Evolutionary conservation across 2,888 invertebrate genomes (phyloP).

Genomic region (Polylopha cassiicola): DNA sequence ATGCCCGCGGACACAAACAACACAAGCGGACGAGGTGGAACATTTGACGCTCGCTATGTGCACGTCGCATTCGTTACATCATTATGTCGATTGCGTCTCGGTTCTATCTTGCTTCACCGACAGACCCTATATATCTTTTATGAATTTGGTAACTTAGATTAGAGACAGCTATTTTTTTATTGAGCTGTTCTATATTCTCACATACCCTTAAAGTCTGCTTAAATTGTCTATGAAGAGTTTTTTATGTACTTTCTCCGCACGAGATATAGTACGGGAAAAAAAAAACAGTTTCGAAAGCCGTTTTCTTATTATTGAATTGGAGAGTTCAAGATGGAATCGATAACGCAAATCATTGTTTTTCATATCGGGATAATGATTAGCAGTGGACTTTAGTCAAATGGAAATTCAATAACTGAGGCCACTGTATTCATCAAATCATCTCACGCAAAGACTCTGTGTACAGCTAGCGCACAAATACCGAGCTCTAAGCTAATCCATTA

Average conservation of each 20-base stretch:
- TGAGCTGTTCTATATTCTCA: no score
- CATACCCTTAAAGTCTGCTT: no score
- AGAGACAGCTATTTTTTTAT: no score
- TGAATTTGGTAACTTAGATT: no score
- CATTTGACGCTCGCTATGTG: conserved; percentile 53
- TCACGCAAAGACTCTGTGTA: conserved; percentile 49
- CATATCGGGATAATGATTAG: conserved; percentile 29
- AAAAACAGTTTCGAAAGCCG: no score
- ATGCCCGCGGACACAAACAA: conserved; percentile 86
- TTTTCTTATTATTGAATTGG: no score
- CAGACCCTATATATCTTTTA: conserved; percentile 16
- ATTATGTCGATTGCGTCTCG: conserved; percentile 29
- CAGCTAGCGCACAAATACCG: conserved; percentile 42
- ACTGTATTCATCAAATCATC: conserved; percentile 38
- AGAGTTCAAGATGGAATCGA: conserved; percentile 39
- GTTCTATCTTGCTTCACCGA: conserved; percentile 28
- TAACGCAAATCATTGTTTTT: conserved; percentile 28
- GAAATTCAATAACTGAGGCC: conserved; percentile 33
- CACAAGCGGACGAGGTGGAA: conserved; percentile 90
- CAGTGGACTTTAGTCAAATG: conserved; percentile 32
- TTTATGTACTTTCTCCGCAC: no score
- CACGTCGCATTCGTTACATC: conserved; percentile 46
- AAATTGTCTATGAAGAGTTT: no score
- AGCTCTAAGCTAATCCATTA: no score
- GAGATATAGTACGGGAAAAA: no score